These are phyloP conservation scores for Ctena decussata DNA, from an alignment of 2,888 invertebrate genomes.

Conservation along the genomic window DNA sequence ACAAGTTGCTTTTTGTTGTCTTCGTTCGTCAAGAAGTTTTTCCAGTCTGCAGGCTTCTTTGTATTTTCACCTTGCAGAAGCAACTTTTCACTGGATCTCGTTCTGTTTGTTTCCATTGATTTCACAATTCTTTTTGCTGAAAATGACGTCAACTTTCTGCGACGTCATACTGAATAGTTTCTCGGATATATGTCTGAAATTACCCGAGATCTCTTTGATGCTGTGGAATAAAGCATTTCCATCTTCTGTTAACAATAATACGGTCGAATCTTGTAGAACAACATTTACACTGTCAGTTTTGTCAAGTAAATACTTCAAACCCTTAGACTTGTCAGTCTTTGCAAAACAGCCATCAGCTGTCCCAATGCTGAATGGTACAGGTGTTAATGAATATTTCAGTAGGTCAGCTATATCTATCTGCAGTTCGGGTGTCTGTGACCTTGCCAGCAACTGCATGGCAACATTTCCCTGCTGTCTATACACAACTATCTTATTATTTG, in stretches of 20 bases:
- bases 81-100: conserved; percentile 27
- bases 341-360: conserved; percentile 27
- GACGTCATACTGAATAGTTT: conserved; percentile 41
- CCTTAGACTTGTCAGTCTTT: conserved; percentile 40
- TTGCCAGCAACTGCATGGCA: conserved; percentile 22
- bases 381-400: neutral
- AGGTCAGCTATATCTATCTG: neutral
- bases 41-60: conserved; percentile 33
- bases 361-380: conserved; percentile 34
- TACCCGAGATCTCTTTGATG: conserved; percentile 29
- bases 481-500: conserved; percentile 27
- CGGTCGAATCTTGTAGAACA: neutral
- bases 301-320: neutral
- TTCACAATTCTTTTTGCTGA: conserved; percentile 36
- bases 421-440: neutral
- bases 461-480: conserved; percentile 47
- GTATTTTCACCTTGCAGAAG: conserved; percentile 23
- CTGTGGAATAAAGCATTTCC: conserved; percentile 43
- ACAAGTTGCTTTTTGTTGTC: conserved; percentile 17
- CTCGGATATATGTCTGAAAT: conserved; percentile 15
- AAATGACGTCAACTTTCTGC: conserved; percentile 26
- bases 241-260: conserved; percentile 19
- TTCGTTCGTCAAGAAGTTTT: no score
- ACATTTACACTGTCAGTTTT: neutral
- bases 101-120: conserved; percentile 18